phyloP scores from a whole-genome alignment of 1,140 invertebrate genomes.

The Papilio glaucus region DNA sequence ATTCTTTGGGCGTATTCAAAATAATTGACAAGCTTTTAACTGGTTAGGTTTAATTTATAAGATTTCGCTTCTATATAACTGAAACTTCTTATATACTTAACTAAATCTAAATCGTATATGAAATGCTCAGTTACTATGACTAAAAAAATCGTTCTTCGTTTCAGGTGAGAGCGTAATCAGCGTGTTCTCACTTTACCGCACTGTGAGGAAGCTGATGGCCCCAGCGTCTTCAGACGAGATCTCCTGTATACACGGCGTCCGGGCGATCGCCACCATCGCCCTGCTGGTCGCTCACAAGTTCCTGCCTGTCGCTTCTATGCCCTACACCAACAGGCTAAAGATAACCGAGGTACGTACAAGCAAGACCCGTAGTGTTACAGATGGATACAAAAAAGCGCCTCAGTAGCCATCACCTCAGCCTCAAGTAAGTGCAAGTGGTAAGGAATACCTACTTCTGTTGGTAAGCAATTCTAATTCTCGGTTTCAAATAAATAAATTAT shows the following conservation, averaged over 20 bases:
- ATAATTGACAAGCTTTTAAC: conserved; percentile 4
- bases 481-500: too few species aligned
- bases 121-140: too few species aligned
- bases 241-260: conserved; percentile 86
- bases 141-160: neutral
- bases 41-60: neutral
- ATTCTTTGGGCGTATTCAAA: conserved; percentile 31
- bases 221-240: conserved; percentile 83
- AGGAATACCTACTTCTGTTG: too few species aligned
- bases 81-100: too few species aligned
- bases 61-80: too few species aligned
- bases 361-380: neutral
- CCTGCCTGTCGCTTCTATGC: conserved; percentile 84
- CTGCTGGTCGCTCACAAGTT: conserved; percentile 86
- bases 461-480: too few species aligned
- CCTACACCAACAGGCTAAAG: conserved; percentile 85
- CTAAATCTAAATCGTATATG: too few species aligned
- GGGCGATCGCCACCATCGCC: conserved; percentile 84
- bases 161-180: conserved; percentile 54
- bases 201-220: conserved; percentile 84
- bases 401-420: too few species aligned
- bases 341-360: conserved; percentile 81
- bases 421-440: too few species aligned
- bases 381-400: too few species aligned
- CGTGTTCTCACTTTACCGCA: conserved; percentile 71